A percentile compares a stretch with the other conserved stretches of the same genome.
These are phyloP conservation scores for Coelopa pilipes DNA, from an alignment of 2,888 invertebrate species.

Conservation along the genomic window DNA sequence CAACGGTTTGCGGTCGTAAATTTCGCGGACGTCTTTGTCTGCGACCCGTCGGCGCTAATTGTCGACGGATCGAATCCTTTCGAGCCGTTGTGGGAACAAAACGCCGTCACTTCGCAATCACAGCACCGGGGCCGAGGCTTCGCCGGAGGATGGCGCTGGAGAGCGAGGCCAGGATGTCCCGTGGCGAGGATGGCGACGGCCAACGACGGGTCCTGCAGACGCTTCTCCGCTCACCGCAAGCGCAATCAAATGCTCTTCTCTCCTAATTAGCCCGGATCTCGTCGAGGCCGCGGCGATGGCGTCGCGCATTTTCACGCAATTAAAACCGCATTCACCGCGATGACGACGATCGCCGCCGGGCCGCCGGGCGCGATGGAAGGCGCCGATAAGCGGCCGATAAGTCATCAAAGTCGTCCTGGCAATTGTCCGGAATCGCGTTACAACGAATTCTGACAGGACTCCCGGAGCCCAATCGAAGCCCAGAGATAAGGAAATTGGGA, in stretches of 20 bases:
- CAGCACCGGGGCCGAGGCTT: no score
- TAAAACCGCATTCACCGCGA: conserved; percentile 57
- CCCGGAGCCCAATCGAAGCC: background rate
- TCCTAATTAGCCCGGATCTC: conserved; percentile 24
- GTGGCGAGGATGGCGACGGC: no score
- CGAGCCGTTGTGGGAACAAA: no score
- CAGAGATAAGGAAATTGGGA: no score
- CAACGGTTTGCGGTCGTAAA: no score
- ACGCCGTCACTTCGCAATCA: no score
- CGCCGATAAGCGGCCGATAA: conserved; percentile 22
- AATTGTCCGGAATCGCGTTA: conserved; percentile 6
- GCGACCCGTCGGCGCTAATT: no score
- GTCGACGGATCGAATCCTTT: no score
- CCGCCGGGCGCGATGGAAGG: conserved; percentile 36
- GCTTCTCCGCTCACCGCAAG: background rate
- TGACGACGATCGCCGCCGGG: background rate
- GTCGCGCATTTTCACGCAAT: conserved; percentile 52
- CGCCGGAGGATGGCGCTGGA: no score
- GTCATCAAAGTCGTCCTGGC: conserved; percentile 15
- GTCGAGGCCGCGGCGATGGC: conserved; percentile 20
- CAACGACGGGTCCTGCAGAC: no score
- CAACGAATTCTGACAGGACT: background rate
- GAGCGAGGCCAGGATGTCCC: no score
- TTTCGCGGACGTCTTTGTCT: no score
- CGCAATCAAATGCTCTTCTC: background rate